Evolutionary conservation across 2,888 invertebrate species (phyloP).

Genomic region (Mesopsocus fuscifrons): DNA sequence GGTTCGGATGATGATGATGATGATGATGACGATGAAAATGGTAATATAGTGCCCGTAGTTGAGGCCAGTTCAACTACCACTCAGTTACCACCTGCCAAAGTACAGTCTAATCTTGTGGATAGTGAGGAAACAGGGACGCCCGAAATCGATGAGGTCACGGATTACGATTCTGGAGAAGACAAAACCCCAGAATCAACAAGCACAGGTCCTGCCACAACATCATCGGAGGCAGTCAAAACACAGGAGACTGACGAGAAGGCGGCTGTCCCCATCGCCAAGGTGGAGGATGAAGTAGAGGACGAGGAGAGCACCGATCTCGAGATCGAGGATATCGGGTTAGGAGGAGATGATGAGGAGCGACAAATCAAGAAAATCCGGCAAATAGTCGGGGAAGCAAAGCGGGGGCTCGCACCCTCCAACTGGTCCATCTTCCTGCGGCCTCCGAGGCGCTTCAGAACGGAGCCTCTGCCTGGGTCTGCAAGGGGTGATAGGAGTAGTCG

Average conservation of each 20-base stretch:
- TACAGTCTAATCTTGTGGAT: not conserved
- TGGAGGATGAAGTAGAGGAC: constrained; percentile 3
- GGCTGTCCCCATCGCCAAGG: too few relatives aligned
- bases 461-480: not conserved
- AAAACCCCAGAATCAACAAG: not conserved
- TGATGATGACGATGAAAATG: constrained; percentile 13
- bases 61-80: not conserved
- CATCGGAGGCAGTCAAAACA: not conserved
- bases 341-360: not conserved
- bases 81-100: not conserved
- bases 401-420: not conserved
- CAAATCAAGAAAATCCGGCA: not conserved
- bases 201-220: not conserved
- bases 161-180: not conserved
- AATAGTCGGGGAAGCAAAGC: not conserved
- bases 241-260: too few relatives aligned
- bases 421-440: not conserved
- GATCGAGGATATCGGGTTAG: not conserved
- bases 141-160: not conserved
- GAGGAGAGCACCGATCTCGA: constrained; percentile 9
- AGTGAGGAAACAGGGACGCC: not conserved
- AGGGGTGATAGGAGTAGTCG: not conserved
- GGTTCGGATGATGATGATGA: constrained; percentile 14
- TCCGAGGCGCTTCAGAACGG: not conserved
- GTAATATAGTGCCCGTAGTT: constrained; percentile 8